Evolutionary conservation across 2,113 vertebrate species (phyloP).

Genomic region (Euleptes europaea): DNA sequence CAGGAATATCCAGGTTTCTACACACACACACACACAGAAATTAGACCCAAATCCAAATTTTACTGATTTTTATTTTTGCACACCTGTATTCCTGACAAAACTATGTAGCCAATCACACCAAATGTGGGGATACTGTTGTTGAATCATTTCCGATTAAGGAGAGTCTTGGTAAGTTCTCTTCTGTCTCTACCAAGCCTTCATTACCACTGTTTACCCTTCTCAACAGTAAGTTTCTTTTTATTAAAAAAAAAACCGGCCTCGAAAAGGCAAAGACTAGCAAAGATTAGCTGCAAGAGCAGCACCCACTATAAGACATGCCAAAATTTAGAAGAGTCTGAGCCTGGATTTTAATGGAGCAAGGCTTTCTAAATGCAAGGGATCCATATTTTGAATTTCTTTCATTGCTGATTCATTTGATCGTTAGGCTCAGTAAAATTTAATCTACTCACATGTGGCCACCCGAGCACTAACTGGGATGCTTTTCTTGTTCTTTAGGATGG

Average conservation of each 20-base stretch:
- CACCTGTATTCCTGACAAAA: too few relatives aligned
- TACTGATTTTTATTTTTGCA: too few relatives aligned
- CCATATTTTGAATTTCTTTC: background rate
- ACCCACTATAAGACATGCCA: background rate
- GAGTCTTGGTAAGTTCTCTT: too few relatives aligned
- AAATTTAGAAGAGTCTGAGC: background rate
- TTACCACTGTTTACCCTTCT: background rate
- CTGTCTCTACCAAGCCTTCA: background rate
- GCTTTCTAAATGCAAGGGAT: background rate
- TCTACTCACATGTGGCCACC: conserved; percentile 88
- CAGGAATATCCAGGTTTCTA: too few relatives aligned
- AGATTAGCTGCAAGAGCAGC: background rate
- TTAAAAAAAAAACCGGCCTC: too few relatives aligned
- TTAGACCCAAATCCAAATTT: too few relatives aligned
- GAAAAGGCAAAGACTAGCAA: background rate
- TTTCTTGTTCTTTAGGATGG: conserved; percentile 91
- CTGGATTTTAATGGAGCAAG: too few relatives aligned
- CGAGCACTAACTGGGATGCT: conserved; percentile 94
- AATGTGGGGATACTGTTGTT: background rate
- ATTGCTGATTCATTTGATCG: too few relatives aligned
- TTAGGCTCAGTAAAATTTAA: background rate
- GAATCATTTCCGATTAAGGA: background rate
- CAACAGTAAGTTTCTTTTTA: background rate
- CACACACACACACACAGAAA: too few relatives aligned
- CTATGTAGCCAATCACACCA: too few relatives aligned